Percentiles rank a stretch among this genome's conserved stretches.
Evolutionary conservation across 2,113 vertebrate genomes (phyloP).

Genomic region (Silurus glanis): DNA sequence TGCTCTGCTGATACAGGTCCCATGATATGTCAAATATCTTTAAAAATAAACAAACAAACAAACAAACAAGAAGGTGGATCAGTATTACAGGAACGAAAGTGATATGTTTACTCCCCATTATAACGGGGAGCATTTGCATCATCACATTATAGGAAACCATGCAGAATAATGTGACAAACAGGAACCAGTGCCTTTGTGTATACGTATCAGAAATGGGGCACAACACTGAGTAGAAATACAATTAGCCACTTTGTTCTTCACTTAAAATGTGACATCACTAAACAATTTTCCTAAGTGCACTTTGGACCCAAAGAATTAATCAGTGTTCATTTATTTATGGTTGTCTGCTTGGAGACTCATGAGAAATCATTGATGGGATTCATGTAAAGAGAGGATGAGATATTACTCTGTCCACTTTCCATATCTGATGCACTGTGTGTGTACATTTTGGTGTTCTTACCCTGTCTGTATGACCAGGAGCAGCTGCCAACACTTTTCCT

Average conservation of each 20-base stretch:
- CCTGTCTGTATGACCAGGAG: constrained; percentile 96
- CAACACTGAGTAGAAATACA: background rate
- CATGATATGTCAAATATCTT: constrained; percentile 93
- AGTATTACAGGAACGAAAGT: background rate
- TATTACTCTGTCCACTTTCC: constrained; percentile 5
- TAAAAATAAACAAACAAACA: constrained; percentile 42
- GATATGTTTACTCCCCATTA: background rate
- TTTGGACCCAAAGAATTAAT: constrained; percentile 40
- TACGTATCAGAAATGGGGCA: background rate
- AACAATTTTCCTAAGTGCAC: constrained; percentile 35
- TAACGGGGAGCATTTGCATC: background rate
- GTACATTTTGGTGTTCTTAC: constrained; percentile 68
- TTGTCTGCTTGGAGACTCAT: constrained; percentile 7
- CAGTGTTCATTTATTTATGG: constrained; percentile 33
- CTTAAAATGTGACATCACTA: constrained; percentile 1
- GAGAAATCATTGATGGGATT: background rate
- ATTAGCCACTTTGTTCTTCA: constrained; percentile 8
- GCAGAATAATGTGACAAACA: background rate
- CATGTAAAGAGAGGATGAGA: background rate
- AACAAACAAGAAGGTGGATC: background rate
- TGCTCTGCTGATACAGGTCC: constrained; percentile 88
- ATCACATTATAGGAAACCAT: background rate
- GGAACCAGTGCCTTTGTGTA: background rate
- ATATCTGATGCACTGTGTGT: constrained; percentile 1
- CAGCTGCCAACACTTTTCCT: constrained; percentile 90